These are phyloP conservation scores for Atherix ibis DNA, from an alignment of 2,888 invertebrate genomes.

Conservation along the genomic window DNA sequence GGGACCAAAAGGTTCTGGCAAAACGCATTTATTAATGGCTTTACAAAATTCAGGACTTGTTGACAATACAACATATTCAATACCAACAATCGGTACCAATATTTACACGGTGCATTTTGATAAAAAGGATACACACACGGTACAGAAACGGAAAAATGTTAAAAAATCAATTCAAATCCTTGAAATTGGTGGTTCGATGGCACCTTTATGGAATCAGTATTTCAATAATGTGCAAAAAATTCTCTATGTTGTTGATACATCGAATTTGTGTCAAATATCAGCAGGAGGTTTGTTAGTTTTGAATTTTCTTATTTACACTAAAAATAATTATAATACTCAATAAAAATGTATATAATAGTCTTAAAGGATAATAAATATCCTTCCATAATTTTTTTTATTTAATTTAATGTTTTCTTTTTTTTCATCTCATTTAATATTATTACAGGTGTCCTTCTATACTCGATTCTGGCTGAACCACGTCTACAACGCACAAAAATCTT, in stretches of 20 bases:
- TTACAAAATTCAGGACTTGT: slow-evolving; percentile 52
- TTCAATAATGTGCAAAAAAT: slow-evolving; percentile 48
- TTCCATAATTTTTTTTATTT: too few species aligned
- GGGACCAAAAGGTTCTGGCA: slow-evolving; percentile 66
- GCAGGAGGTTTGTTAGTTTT: slow-evolving; percentile 49
- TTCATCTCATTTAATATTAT: slow-evolving; percentile 22
- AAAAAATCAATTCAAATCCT: slow-evolving; percentile 42
- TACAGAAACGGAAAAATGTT: slow-evolving; percentile 8
- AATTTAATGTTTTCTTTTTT: background rate
- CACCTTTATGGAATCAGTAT: slow-evolving; percentile 66
- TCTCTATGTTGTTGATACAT: slow-evolving; percentile 68
- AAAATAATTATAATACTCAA: too few species aligned
- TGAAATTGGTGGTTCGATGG: slow-evolving; percentile 71
- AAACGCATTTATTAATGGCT: slow-evolving; percentile 60
- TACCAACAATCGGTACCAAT: slow-evolving; percentile 66
- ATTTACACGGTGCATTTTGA: slow-evolving; percentile 48
- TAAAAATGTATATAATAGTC: too few species aligned
- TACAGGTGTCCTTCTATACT: slow-evolving; percentile 62
- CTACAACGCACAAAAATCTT: slow-evolving; percentile 51
- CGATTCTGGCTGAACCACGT: slow-evolving; percentile 55
- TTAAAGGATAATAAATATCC: too few species aligned
- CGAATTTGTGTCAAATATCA: slow-evolving; percentile 73
- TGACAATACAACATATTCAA: slow-evolving; percentile 61
- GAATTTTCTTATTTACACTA: too few species aligned
- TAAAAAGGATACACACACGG: slow-evolving; percentile 16